phyloP scores from a whole-genome alignment of 2,888 invertebrate species.

The Lasius fuliginosus region DNA sequence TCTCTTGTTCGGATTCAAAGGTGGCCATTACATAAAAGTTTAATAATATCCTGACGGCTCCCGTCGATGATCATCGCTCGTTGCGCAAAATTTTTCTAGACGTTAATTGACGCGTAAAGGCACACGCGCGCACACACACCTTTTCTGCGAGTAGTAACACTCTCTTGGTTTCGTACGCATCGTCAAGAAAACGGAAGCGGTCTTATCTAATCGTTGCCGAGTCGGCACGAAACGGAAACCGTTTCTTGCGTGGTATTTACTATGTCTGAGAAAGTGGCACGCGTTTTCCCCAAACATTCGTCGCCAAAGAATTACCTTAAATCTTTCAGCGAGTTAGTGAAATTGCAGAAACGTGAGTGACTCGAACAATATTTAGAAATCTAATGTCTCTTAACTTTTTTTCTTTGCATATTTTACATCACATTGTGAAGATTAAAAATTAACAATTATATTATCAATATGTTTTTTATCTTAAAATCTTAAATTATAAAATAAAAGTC shows the following conservation, averaged over 20 bases:
- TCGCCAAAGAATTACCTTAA: slow-evolving; percentile 9
- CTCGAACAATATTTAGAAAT: slow-evolving; percentile 2
- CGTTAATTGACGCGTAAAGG: slow-evolving; percentile 30
- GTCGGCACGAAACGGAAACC: slow-evolving; percentile 34
- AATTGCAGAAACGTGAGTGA: neutral
- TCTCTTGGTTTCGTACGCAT: slow-evolving; percentile 6
- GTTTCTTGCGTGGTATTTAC: slow-evolving; percentile 42
- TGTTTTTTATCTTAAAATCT: neutral
- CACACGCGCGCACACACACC: neutral
- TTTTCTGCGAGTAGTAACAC: neutral
- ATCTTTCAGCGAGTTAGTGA: neutral
- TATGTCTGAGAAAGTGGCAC: slow-evolving; percentile 37
- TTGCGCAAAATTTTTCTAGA: slow-evolving; percentile 62
- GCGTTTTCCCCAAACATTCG: slow-evolving; percentile 15
- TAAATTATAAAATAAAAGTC: neutral
- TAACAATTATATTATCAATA: neutral
- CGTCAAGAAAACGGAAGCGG: slow-evolving; percentile 52
- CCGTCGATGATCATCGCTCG: slow-evolving; percentile 54
- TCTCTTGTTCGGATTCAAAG: slow-evolving; percentile 18
- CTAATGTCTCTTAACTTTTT: neutral
- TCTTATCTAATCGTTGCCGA: slow-evolving; percentile 64
- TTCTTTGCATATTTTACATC: neutral
- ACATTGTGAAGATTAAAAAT: neutral
- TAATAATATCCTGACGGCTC: slow-evolving; percentile 62
- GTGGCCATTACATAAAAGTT: slow-evolving; percentile 68